phyloP scores from a whole-genome alignment of 2,888 invertebrate species.

The Euplexia lucipara region DNA sequence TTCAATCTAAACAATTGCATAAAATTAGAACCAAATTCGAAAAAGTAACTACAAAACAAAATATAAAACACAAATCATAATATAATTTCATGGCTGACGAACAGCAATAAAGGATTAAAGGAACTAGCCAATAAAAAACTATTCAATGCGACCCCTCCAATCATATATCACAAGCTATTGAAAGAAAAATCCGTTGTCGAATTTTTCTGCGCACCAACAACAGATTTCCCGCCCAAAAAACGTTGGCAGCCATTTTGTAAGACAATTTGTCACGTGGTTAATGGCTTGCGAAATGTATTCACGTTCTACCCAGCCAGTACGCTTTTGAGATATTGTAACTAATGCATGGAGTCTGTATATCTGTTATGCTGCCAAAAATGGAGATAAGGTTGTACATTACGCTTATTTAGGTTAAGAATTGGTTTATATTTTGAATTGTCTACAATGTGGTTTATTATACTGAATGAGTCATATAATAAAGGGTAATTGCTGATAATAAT shows the following conservation, averaged over 20 bases:
- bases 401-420: constrained; percentile 58
- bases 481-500: constrained; percentile 56
- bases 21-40: background rate
- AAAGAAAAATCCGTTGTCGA: constrained; percentile 83
- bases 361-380: constrained; percentile 65
- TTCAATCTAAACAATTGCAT: background rate
- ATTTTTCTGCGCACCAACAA: constrained; percentile 79
- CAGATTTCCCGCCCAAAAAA: constrained; percentile 86
- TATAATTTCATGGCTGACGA: constrained; percentile 69
- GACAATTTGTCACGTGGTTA: constrained; percentile 91
- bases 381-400: constrained; percentile 52
- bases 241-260: constrained; percentile 84
- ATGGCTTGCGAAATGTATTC: constrained; percentile 92
- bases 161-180: constrained; percentile 83
- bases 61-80: constrained; percentile 54
- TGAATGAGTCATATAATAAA: constrained; percentile 52
- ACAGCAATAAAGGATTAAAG: constrained; percentile 82
- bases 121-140: constrained; percentile 79
- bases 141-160: constrained; percentile 75
- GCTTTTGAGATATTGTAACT: constrained; percentile 69
- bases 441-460: constrained; percentile 43
- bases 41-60: constrained; percentile 28
- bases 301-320: constrained; percentile 70
- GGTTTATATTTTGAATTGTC: constrained; percentile 53
- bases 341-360: constrained; percentile 65